Conservation (phyloP, 2,888 invertebrate genomes). For the Drosophila austrosaltans region DNA sequence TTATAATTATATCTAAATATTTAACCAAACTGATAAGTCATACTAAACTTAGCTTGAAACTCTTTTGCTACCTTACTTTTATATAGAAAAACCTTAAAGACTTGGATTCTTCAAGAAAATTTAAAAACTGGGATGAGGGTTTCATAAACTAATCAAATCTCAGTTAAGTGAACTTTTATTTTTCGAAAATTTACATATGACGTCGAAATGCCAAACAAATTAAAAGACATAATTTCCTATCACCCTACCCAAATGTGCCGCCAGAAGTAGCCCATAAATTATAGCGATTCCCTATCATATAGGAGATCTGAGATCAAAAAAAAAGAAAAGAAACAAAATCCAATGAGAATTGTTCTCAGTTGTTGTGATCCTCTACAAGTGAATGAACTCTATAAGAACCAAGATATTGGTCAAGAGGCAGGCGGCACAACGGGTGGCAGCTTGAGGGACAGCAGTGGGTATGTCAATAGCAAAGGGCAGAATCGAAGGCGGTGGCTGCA, state of each 20-base stretch:
- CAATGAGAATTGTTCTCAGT: neutral
- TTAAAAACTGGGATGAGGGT: neutral
- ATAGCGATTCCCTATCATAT: conserved; percentile 47
- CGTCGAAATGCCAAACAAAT: conserved; percentile 45
- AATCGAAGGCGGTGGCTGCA: neutral
- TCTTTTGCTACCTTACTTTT: neutral
- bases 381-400: conserved; percentile 43
- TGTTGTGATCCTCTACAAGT: conserved; percentile 36
- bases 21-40: no score
- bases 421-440: conserved; percentile 16
- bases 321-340: neutral
- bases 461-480: conserved; percentile 2
- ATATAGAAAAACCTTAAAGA: neutral
- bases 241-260: conserved; percentile 48
- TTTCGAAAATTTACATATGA: conserved; percentile 57
- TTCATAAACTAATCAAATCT: conserved; percentile 21
- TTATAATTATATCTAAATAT: no score
- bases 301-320: conserved; percentile 17
- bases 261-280: conserved; percentile 61
- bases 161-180: conserved; percentile 6
- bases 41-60: neutral
- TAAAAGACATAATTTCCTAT: conserved; percentile 48
- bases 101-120: neutral
- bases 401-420: conserved; percentile 42
- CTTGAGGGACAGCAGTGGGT: neutral